Evolutionary conservation across 2,113 vertebrate species (phyloP).

Genomic region (Xiphorhynchus elegans): DNA sequence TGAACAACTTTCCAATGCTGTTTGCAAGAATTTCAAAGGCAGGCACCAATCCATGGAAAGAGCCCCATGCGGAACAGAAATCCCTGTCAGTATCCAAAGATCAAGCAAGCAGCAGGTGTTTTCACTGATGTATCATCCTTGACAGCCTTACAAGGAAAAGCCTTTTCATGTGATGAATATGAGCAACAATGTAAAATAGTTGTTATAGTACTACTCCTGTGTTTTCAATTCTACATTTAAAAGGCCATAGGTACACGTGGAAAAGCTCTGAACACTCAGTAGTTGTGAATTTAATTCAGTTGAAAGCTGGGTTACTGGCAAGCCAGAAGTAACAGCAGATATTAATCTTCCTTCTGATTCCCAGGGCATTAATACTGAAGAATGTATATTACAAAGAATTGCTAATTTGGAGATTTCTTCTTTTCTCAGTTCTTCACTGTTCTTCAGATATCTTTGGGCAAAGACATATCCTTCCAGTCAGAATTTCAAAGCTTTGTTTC

Average conservation of each 20-base stretch:
- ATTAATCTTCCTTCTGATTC: not conserved
- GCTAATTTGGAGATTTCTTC: not conserved
- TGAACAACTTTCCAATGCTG: not conserved
- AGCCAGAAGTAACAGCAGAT: not conserved
- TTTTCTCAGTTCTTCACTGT: not conserved
- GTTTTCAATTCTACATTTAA: not conserved
- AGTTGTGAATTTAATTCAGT: not conserved
- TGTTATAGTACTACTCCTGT: fast-evolving
- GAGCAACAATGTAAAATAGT: not conserved
- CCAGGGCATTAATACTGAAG: not conserved
- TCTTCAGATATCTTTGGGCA: not conserved
- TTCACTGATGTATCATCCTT: not conserved
- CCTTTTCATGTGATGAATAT: not conserved
- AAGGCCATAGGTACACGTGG: not conserved
- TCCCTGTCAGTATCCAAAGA: conserved; percentile 24
- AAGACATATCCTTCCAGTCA: not conserved
- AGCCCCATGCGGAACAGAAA: conserved; percentile 5
- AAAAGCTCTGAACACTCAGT: not conserved
- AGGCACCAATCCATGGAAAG: conserved; percentile 48
- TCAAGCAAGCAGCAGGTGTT: not conserved
- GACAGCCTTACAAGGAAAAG: not conserved
- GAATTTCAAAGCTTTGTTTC: not conserved
- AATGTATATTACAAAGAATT: not conserved
- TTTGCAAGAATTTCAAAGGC: conserved; percentile 46
- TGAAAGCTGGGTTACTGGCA: not conserved